Evolutionary conservation across 2,888 invertebrate genomes (phyloP), one percentile per base, ranked within the genome.

Genomic region (Dryobota labecula): DNA sequence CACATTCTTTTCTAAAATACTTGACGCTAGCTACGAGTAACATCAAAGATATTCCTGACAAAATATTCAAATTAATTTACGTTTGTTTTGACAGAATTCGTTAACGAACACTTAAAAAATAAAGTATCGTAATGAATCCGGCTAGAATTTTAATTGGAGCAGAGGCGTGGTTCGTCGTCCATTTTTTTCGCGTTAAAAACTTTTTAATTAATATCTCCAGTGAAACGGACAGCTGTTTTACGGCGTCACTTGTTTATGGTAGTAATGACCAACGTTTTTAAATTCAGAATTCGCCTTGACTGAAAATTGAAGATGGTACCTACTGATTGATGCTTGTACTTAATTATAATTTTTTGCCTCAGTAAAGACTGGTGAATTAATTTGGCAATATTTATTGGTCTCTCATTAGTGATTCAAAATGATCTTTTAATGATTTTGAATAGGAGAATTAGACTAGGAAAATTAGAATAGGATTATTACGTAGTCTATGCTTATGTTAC

Each of bases 141-240:
- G 91, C 90, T 92, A 93, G 92, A 93, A 92, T 94, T 93, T 94
- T 94, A 94, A 94, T 94, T 94, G 94, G 93, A 85, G 87, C 84
- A 88, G 86, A 87, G 88, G 86, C 86, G 84, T 82, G 85, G 79
- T 80, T 82, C 84, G 79, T 81, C 86, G 73, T 80, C 81, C 83
- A 87, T 88, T 91, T 91, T 92, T 86, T 86, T 77, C 69, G 82
- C 85, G 86, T 88, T 85, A 90, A 90, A 91, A 94, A 94, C 92
- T 95, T 95, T 94, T 94, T 94, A 95, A 95, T 95, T 94, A 94
- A 94, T 92, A 90, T 87, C 92, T 88, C 87, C 88, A 89, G 85
- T 90, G 91, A 89, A 90, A 91, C 89, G 91, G 88, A 91, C 89
- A 84, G 86, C 87, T 78, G 85, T 84, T 91, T 90, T 82, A 85